A percentile compares a stretch with the other conserved stretches of the same genome.
phyloP scores from a whole-genome alignment of 2,113 vertebrate genomes.

The Corythaixoides concolor region DNA sequence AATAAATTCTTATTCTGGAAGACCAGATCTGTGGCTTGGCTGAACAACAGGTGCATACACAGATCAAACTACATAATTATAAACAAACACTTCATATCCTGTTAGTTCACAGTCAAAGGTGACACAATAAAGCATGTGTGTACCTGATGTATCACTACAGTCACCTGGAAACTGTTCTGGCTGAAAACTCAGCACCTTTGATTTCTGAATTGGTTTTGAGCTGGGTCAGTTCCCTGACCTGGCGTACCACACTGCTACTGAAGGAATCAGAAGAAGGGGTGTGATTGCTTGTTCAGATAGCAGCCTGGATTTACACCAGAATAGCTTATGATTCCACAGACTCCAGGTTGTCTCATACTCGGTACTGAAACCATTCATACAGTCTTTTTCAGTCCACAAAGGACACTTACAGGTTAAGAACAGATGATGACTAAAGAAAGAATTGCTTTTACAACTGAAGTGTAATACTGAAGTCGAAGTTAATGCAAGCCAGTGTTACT shows the following conservation, averaged over 20 bases:
- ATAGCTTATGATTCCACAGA: neutral
- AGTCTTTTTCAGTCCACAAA: neutral
- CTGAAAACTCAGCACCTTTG: neutral
- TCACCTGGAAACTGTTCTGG: neutral
- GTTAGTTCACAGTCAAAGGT: neutral
- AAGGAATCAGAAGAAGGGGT: neutral
- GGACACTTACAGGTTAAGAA: neutral
- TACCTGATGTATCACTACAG: neutral
- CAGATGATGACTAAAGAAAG: neutral
- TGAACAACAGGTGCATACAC: rapidly evolving
- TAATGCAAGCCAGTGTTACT: neutral
- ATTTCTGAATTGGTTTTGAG: neutral
- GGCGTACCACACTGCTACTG: neutral
- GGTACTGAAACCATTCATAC: neutral
- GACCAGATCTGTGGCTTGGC: neutral
- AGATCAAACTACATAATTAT: neutral
- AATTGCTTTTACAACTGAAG: neutral
- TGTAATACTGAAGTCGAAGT: neutral
- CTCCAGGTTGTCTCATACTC: neutral
- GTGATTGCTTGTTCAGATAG: neutral
- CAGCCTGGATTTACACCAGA: neutral
- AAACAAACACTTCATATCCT: neutral
- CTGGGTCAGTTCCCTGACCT: neutral
- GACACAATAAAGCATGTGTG: neutral
- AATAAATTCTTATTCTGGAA: neutral